Evolutionary conservation across 2,113 vertebrate species (phyloP).

Genomic region (Chaetodon auriga): DNA sequence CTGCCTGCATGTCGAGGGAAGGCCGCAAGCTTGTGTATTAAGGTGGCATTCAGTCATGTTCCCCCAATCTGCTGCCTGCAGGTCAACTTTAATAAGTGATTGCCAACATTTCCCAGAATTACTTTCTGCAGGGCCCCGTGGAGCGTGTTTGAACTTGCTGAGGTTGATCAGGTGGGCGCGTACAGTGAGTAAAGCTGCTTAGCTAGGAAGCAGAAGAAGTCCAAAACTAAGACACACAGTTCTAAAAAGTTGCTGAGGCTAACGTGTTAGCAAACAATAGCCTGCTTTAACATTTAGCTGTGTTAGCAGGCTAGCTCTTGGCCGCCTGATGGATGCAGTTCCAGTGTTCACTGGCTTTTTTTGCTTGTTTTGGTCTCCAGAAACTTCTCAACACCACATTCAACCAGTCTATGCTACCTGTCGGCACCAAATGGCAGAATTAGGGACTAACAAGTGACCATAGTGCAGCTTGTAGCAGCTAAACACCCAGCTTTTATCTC

Average conservation of each 20-base stretch:
- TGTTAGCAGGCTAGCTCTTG: too few relatives aligned
- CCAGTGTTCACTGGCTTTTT: too few relatives aligned
- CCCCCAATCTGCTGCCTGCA: not conserved
- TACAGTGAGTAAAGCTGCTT: not conserved
- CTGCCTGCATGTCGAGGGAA: not conserved
- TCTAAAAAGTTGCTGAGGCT: not conserved
- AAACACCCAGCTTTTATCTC: not conserved
- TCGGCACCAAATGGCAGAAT: too few relatives aligned
- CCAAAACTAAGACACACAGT: not conserved
- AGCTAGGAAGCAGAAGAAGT: not conserved
- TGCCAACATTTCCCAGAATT: slow-evolving; percentile 15
- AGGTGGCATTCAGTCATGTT: not conserved
- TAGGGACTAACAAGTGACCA: not conserved
- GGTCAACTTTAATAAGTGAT: not conserved
- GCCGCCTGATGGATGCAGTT: too few relatives aligned
- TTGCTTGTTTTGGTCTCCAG: too few relatives aligned
- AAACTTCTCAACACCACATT: too few relatives aligned
- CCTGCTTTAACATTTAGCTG: too few relatives aligned
- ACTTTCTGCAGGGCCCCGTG: not conserved
- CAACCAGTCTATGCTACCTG: too few relatives aligned
- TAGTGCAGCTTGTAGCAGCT: not conserved
- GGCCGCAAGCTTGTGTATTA: not conserved
- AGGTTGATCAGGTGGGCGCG: not conserved
- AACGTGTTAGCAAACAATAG: not conserved
- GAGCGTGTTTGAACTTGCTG: slow-evolving; percentile 4